phyloP scores from a whole-genome alignment of 2,888 invertebrate genomes.

The Drosophila anomalata region DNA sequence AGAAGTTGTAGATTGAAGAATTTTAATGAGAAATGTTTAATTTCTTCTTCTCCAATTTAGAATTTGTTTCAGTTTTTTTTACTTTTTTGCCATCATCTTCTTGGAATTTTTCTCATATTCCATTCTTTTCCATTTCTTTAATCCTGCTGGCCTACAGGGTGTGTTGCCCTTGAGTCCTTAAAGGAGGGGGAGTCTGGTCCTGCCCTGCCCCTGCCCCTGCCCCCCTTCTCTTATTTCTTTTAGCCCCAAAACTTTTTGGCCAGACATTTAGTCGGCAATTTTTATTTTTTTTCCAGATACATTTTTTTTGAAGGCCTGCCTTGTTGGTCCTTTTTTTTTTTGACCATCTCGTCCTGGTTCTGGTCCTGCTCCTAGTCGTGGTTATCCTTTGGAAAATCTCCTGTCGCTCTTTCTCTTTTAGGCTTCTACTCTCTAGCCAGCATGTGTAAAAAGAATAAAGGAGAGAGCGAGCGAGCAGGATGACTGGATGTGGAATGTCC shows the following conservation, averaged over 20 bases:
- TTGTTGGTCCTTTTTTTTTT: neutral
- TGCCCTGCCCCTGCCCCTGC: slow-evolving; percentile 9
- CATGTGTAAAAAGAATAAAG: slow-evolving; percentile 2
- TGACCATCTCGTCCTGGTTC: neutral
- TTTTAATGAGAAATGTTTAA: neutral
- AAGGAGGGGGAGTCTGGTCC: slow-evolving; percentile 13
- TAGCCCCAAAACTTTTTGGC: slow-evolving; percentile 31
- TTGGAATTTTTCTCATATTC: neutral
- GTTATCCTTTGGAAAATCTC: neutral
- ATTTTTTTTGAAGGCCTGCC: slow-evolving; percentile 6
- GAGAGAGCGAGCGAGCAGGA: slow-evolving; percentile 9
- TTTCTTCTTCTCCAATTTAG: neutral
- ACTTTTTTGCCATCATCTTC: neutral
- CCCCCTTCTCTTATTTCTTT: neutral
- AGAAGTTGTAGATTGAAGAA: neutral
- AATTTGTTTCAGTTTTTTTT: neutral
- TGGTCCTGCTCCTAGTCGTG: neutral
- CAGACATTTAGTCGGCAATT: slow-evolving; percentile 51
- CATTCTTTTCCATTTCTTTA: neutral
- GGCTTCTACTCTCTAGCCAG: neutral
- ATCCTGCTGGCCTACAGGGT: slow-evolving; percentile 3
- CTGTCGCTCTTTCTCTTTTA: neutral
- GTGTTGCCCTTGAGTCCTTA: slow-evolving; percentile 59
- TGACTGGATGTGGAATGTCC: slow-evolving; percentile 9
- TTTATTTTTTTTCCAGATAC: slow-evolving; percentile 9